Base-by-base conservation (phyloP, 2,888 invertebrate genomes). In the Eustalomyia histrio region DNA sequence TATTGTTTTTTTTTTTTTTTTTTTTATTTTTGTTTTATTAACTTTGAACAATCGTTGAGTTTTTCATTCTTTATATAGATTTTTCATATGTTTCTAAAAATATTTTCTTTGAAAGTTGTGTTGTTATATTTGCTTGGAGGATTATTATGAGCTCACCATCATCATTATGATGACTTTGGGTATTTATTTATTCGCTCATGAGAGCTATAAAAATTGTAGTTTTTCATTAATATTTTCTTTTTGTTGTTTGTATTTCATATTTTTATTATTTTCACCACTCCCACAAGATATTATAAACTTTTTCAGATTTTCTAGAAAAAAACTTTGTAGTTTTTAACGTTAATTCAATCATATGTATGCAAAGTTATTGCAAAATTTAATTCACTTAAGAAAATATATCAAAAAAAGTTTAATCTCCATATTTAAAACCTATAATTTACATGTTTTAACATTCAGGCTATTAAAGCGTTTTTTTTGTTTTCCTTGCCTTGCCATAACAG, bases 341-440 rank as follows among this genome's bases (percentile, higher is more conserved):
- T 39, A 39, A 29, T 29, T 29, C 29, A 29, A 6, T 47, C 14
- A 47, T n/a, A 47, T 47, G 2, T 39, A 14, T 39, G 14, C 12
- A 5, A 14, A 12, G 39, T 39, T 39, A 3, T 47, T 47, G 43
- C 43, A 47, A 47, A n/a, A 33, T 58, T 35, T 1, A 18, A 52
- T 71, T 17, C 52, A n/a, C 17, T 69, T 50, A 33, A 50, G 21
- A 21, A n/a, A n/a, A 58, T 53, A 50, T 76, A 69, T 69, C 76
- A 52, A 35, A 21, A n/a, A 10, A 61, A 10, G 58, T 58, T 12
- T 50, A 57, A 63, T 76, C 58, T 64, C 5, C 21, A 60, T 64
- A 10, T 61, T 53, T 53, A 10, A 21, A 29, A 39, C 17, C n/a
- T 76, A 64, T 61, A 71, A 71, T 71, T 76, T 71, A 64, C 39